Conservation (phyloP, 1,140 invertebrate genomes). For the Drepana arcuata region DNA sequence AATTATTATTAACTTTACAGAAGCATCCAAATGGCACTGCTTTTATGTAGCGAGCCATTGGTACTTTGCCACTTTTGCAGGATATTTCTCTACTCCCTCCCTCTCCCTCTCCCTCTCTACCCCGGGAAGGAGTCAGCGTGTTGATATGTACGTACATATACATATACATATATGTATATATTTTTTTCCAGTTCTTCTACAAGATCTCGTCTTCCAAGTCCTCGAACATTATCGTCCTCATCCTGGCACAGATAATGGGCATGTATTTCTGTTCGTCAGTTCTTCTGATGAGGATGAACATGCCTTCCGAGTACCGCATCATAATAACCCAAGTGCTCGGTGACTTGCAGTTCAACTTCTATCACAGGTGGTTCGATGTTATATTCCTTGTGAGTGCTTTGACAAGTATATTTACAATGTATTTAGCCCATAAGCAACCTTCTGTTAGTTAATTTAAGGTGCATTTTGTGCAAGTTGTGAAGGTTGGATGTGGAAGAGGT, state of each 20-base stretch:
- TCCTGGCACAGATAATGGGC: conserved; percentile 99
- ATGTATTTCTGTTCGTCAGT: conserved; percentile 99
- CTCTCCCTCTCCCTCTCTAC: no score
- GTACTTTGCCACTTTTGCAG: no score
- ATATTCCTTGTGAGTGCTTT: conserved; percentile 98
- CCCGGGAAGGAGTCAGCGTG: no score
- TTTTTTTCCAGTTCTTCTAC: conserved; percentile 95
- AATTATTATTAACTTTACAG: no score
- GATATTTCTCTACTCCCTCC: no score
- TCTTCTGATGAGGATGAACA: conserved; percentile 98
- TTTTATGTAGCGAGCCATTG: no score
- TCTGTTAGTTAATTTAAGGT: conserved; percentile 37
- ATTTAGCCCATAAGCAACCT: conserved; percentile 91
- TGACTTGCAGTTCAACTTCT: conserved; percentile 99
- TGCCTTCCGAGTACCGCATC: conserved; percentile 96
- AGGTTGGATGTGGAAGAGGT: no score
- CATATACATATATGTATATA: no score
- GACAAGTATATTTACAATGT: conserved; percentile 95
- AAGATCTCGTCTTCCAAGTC: conserved; percentile 99
- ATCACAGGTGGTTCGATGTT: conserved; percentile 99
- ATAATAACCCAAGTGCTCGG: conserved; percentile 99
- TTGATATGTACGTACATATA: no score
- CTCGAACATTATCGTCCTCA: conserved; percentile 97
- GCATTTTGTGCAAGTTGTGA: no score
- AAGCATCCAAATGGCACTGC: no score